Evolutionary conservation across 2,888 invertebrate species (phyloP), one percentile per base, ranked within the genome.

Genomic region (Odontothrips loti): DNA sequence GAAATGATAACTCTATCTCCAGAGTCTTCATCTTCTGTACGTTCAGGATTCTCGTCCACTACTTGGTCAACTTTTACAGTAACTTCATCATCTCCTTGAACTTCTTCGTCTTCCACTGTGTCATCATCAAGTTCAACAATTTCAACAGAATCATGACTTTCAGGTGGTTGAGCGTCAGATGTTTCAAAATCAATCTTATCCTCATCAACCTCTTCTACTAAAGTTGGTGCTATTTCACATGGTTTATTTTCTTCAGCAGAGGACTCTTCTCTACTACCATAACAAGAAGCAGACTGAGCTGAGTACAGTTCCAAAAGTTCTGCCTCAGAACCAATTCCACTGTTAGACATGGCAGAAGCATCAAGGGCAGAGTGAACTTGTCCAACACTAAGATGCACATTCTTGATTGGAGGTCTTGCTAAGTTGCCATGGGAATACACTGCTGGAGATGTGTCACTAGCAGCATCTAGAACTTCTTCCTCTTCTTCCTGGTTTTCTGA

Each of bases 41-140:
- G 6, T 6, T 15, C 58, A 58, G 68, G 27, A 27, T 75, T 12
- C 27, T 75, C 68, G 11, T 27, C 17, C 58, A 58, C 58, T 58
- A 58, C 34, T 43, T 43, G 34, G 34, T 4, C 8, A 11, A 58
- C 27, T 27, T 23, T 27, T 9, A 9, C 0, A 10, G 68, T 6
- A 75, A 12, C 23, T 27, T 27, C 10, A 27, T 27, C 27, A 23
- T 23, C 68, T 58, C 27, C 68, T 27, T 75, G 68, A 23, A 75
- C 58, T 15, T 58, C 58, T 58, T 58, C 58, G 6, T 58, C 58
- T 17, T 58, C 58, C 58, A 20, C 68, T 2, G 0, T 27, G 11
- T 75, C 68, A 75, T 75, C 68, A 68, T 68, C 68, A 27, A 75
- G 23, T 12, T 27, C 27, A 75, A 75, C 68, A 75, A 75, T 75